Conservation (phyloP, 2,113 vertebrate genomes). For the Psittacula cyanocephala region DNA sequence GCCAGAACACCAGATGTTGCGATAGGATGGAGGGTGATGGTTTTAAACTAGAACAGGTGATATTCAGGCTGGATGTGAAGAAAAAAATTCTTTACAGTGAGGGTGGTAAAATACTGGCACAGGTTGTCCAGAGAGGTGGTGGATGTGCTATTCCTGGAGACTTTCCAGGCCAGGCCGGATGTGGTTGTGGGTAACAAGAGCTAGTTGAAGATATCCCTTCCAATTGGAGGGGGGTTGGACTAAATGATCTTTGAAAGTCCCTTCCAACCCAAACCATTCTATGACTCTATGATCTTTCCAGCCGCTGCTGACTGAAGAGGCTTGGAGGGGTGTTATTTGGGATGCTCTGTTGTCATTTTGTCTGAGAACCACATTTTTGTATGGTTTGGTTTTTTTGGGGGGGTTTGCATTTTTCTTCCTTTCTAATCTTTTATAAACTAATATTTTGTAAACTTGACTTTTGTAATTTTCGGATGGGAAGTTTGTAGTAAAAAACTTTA, state of each 20-base stretch:
- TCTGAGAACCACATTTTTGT: not conserved
- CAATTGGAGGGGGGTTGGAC: not conserved
- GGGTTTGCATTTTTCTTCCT: not conserved
- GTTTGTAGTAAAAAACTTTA: not conserved
- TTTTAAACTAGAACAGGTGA: not conserved
- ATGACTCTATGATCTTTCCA: not conserved
- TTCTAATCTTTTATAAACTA: not conserved
- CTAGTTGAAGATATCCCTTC: not conserved
- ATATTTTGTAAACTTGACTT: not conserved
- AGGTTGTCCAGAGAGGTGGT: not conserved
- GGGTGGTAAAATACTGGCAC: not conserved
- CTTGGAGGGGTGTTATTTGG: not conserved
- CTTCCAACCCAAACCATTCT: not conserved
- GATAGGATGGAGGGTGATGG: not conserved
- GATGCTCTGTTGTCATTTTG: not conserved
- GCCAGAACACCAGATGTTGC: not conserved
- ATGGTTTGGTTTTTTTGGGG: rapidly evolving
- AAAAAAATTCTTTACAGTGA: not conserved
- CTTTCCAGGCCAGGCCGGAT: not conserved
- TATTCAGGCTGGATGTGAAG: not conserved
- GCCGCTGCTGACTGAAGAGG: not conserved
- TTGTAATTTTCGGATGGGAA: not conserved
- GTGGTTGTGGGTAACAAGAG: not conserved
- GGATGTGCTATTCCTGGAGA: not conserved
- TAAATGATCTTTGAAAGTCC: not conserved